Evolutionary conservation across 2,113 vertebrate species (phyloP).

Genomic region (Gila orcuttii): DNA sequence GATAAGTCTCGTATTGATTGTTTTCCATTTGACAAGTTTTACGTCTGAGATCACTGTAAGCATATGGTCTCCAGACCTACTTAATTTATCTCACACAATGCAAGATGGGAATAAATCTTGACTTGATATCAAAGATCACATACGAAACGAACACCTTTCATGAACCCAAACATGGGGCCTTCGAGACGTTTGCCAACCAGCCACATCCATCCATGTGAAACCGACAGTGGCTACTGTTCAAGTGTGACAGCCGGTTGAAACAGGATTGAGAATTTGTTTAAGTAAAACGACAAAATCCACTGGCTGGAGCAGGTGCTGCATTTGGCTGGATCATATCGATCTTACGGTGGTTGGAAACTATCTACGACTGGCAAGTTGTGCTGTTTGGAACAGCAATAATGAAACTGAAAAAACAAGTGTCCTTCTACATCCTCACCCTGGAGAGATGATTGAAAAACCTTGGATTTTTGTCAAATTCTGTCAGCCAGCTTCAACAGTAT

Average conservation of each 20-base stretch:
- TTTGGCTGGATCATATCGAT: conserved; percentile 35
- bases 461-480: conserved; percentile 48
- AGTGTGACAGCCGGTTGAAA: conserved; percentile 7
- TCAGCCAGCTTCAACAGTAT: conserved; percentile 44
- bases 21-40: conserved; percentile 41
- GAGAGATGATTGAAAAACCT: background rate
- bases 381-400: conserved; percentile 57
- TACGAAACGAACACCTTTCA: conserved; percentile 20
- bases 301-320: conserved; percentile 50
- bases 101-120: background rate
- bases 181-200: background rate
- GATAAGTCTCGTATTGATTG: conserved; percentile 48
- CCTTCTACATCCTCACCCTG: conserved; percentile 39
- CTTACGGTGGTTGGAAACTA: conserved; percentile 56
- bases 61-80: conserved; percentile 54
- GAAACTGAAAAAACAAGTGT: conserved; percentile 47
- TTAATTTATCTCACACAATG: conserved; percentile 45
- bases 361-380: conserved; percentile 48
- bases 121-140: conserved; percentile 28
- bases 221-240: background rate
- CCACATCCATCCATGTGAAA: conserved; percentile 1
- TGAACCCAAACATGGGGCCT: conserved; percentile 40
- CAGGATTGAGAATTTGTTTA: background rate
- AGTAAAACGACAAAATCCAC: conserved; percentile 2
- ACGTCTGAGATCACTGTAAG: conserved; percentile 16